Evolutionary conservation across 2,888 invertebrate species (phyloP), one percentile per base, ranked within the genome.

Genomic region (Ornithoptera alexandrae): DNA sequence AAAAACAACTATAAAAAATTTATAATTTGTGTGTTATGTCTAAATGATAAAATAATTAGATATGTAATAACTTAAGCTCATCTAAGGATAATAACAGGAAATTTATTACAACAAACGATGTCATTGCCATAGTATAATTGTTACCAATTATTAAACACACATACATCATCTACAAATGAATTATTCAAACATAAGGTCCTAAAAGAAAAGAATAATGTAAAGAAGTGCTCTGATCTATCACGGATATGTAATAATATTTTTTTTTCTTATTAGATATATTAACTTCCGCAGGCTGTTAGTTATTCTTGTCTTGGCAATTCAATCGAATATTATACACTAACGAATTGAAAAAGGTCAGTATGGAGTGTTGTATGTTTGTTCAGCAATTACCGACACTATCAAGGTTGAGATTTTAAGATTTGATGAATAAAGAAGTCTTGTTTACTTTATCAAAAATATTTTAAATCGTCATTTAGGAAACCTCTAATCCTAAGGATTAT

Each of bases 341-440:
- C 80, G 81, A 84, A 87, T 87, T 83, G 81, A 80, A 77, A 84
- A 83, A 90, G 90, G 90, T 87, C 88, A 84, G 69, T 77, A 74
- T 78, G 77, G 80, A 87, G 83, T 83, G 81, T 78, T 75, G 53
- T 76, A 79, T 87, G 82, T 90, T 89, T 88, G 84, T 78, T 82
- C 81, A 79, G 82, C 84, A 87, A 86, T 89, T 88, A 84, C 79
- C 82, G 79, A 71, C 73, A 75, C 76, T 78, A 85, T 87, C 85
- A 88, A 88, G 89, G 90, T 66, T 65, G 70, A 59, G 61, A 65
- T 59, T 60, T 53, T 67, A 73, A 67, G 65, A 72, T 72, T 72
- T 74, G 73, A 76, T 75, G 68, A 79, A 81, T 82, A 74, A 72
- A 79, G 72, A 73, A 50, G 4, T 30, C 20, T 18, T 62, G 39